Percentiles rank a stretch among this genome's conserved stretches.
phyloP scores from a whole-genome alignment of 2,888 invertebrate genomes.

The Macrophya alboannulata region DNA sequence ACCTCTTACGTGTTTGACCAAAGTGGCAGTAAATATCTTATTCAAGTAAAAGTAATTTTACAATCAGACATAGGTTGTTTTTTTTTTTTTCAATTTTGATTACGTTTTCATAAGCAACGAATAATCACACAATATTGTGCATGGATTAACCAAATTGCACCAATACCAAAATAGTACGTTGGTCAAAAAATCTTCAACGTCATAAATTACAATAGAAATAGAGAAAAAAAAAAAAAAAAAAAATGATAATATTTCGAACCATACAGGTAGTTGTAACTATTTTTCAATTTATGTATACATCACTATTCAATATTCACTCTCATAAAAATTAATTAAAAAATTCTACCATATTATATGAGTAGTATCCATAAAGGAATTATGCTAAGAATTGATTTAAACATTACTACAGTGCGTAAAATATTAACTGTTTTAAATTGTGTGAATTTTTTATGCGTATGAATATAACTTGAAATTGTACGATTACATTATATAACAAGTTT shows the following conservation, averaged over 20 bases:
- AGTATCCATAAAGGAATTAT: conserved; percentile 40
- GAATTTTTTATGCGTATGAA: conserved; percentile 53
- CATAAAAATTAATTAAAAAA: conserved; percentile 45
- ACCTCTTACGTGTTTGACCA: conserved; percentile 32
- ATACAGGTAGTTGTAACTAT: conserved; percentile 18
- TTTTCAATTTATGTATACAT: conserved; percentile 10
- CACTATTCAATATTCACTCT: conserved; percentile 40
- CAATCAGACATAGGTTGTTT: conserved; percentile 32
- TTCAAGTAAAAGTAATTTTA: conserved; percentile 40
- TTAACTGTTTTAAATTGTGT: conserved; percentile 48
- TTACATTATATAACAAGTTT: conserved; percentile 54
- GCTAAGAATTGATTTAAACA: conserved; percentile 50
- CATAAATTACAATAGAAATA: conserved; percentile 39
- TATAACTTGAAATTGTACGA: conserved; percentile 53
- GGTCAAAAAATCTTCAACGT: conserved; percentile 14
- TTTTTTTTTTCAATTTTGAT: conserved; percentile 36
- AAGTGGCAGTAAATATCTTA: conserved; percentile 49
- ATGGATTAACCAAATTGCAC: conserved; percentile 21
- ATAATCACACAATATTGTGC: conserved; percentile 35
- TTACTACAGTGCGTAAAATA: conserved; percentile 55
- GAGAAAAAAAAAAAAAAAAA: not conserved
- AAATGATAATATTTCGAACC: conserved; percentile 24
- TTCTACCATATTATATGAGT: conserved; percentile 45
- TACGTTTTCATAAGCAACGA: conserved; percentile 26
- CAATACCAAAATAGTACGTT: conserved; percentile 19